Base-by-base conservation (phyloP, 2,797 vertebrate genomes). In the Takifugu rubripes region DNA sequence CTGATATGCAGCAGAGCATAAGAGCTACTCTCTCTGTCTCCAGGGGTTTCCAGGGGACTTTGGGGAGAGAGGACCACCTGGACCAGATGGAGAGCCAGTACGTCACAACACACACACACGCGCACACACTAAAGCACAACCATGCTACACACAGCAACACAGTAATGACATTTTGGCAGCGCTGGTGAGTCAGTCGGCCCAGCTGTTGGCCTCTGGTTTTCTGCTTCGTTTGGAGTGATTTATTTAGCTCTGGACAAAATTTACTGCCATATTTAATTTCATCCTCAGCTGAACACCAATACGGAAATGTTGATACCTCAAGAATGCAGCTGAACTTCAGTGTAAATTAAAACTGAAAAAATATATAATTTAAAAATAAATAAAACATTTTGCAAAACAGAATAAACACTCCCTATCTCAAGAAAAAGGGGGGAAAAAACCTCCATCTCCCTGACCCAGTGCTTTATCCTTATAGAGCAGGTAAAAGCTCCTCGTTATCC, bases 1-100 rank as follows among this genome's bases (percentile, higher is more conserved):
- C 29, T 40, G n/a, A 47, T 45, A 6, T 52, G 48, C 66, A 64
- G 21, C 62, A 25, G 25, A 60, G 54, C 66, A 56, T 78, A 59
- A 80, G 81, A 77, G 56, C 66, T 61, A 3, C 42, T 75, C 40
- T 86, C 66, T 77, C 56, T 83, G n/a, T 52, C 65, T 86, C 77
- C 69, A 98, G 96, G 97, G 97, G 17, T 99, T 99, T 91, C 94
- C 94, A 57, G 97, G 97, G 75, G 93, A 98, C 84, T 96, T 96
- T 84, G 96, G 97, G 46, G 95, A 98, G 64, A 91, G 95, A 88
- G 97, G 97, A 79, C 94, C 94, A 74, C 97, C 97, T 9, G 97
- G 97, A 81, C 88, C 93, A 25, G 97, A 98, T 63, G 97, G 97
- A 75, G 96, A 96, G 78, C 96, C 97, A 33, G 96, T 98, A 93